These are phyloP conservation scores for Lutjanus argentimaculatus DNA, from an alignment of 2,797 vertebrate genomes.

Conservation along the genomic window DNA sequence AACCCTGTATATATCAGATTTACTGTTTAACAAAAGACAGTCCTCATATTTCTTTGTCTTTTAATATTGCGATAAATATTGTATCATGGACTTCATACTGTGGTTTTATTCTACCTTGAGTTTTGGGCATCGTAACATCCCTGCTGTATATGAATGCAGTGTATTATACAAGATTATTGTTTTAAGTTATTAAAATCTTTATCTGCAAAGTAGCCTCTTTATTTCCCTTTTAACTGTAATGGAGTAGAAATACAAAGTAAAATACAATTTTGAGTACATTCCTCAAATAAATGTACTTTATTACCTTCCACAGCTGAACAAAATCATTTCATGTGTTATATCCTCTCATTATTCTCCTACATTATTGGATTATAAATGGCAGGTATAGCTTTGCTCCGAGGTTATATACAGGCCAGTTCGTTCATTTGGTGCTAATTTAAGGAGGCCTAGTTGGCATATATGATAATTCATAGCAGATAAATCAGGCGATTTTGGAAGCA, in stretches of 20 bases:
- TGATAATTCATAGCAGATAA: conserved; percentile 6
- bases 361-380: neutral
- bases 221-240: neutral
- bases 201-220: neutral
- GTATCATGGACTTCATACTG: too few species aligned
- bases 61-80: too few species aligned
- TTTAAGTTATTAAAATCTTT: neutral
- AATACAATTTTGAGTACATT: neutral
- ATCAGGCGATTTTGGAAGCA: neutral
- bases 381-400: neutral
- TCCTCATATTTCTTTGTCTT: too few species aligned
- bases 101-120: too few species aligned
- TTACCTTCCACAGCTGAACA: too few species aligned
- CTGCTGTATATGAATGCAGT: neutral
- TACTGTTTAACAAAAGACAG: too few species aligned
- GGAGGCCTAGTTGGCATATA: neutral
- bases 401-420: neutral
- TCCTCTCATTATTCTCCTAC: neutral
- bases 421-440: neutral
- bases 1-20: too few species aligned
- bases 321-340: too few species aligned
- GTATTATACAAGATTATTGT: neutral
- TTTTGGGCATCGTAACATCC: too few species aligned
- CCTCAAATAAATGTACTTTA: neutral
- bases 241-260: neutral